phyloP scores from a whole-genome alignment of 2,113 vertebrate genomes.

The Anas platyrhynchos region DNA sequence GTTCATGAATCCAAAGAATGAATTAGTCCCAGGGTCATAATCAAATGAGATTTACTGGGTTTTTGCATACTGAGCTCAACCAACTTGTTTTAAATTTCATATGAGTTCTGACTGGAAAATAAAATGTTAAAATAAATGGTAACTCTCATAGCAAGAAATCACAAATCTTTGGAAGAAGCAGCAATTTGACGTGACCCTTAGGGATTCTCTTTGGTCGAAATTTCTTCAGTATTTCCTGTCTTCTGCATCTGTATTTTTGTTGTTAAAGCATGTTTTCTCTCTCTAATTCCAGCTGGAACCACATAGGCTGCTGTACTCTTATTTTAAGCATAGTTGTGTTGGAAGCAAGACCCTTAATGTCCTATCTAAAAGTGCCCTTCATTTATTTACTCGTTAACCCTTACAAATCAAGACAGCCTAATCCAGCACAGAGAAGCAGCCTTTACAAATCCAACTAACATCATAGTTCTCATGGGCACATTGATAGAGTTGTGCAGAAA shows the following conservation, averaged over 20 bases:
- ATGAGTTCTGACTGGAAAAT: not conserved
- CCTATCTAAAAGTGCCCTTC: not conserved
- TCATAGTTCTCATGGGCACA: not conserved
- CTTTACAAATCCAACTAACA: not conserved
- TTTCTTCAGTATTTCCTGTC: not conserved
- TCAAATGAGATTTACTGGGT: not conserved
- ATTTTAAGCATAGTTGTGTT: not conserved
- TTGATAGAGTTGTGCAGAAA: not conserved
- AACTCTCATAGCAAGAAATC: not conserved
- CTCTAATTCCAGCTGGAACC: not conserved
- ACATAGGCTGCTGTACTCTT: not conserved
- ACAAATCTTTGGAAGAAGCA: not conserved
- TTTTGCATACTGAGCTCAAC: not conserved
- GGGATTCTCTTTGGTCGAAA: not conserved
- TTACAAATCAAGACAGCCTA: not conserved
- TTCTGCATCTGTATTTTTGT: constrained; percentile 8
- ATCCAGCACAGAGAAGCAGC: not conserved
- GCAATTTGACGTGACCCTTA: not conserved
- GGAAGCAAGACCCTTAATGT: not conserved
- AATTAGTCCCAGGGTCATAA: not conserved
- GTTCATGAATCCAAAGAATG: not conserved
- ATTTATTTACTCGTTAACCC: not conserved
- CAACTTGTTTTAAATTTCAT: not conserved
- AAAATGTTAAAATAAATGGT: not conserved
- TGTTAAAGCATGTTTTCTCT: not conserved